phyloP scores from a whole-genome alignment of 1,140 invertebrate species.

The Leucophenga varia region DNA sequence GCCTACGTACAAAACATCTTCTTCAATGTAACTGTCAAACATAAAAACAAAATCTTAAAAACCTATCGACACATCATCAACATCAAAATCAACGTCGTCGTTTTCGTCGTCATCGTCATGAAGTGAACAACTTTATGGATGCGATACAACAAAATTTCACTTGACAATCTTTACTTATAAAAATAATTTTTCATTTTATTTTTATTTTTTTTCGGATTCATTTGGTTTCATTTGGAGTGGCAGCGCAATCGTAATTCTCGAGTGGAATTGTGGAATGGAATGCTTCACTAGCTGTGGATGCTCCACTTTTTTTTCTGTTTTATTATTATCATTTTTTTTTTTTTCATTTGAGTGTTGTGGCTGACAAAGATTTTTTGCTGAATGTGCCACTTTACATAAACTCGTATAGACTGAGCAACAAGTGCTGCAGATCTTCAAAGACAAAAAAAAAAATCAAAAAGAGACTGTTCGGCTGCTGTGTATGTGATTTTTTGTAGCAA shows the following conservation, averaged over 20 bases:
- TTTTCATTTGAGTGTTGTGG: too few relatives aligned
- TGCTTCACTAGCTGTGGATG: slow-evolving; percentile 22
- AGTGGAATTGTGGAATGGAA: slow-evolving; percentile 29
- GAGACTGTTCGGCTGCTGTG: too few relatives aligned
- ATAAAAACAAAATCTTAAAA: slow-evolving; percentile 19
- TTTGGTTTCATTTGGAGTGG: slow-evolving; percentile 1
- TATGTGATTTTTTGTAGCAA: too few relatives aligned
- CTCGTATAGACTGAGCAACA: too few relatives aligned
- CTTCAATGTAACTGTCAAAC: slow-evolving; percentile 48
- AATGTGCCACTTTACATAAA: too few relatives aligned
- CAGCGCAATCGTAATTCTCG: slow-evolving; percentile 20
- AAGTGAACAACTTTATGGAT: slow-evolving; percentile 1
- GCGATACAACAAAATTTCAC: slow-evolving; percentile 40
- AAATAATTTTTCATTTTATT: slow-evolving; percentile 9
- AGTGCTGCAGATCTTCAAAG: too few relatives aligned
- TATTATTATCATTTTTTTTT: too few relatives aligned
- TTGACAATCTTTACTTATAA: slow-evolving; percentile 46
- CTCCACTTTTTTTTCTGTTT: slow-evolving; percentile 31
- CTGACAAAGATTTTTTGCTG: too few relatives aligned
- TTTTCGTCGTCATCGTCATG: neutral
- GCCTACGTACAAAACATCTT: slow-evolving; percentile 9
- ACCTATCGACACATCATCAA: neutral
- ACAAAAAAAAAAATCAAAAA: too few relatives aligned
- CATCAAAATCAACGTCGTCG: neutral
- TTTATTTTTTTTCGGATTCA: slow-evolving; percentile 25